Conservation (phyloP, 2,888 invertebrate species). For the Phlogophora meticulosa region DNA sequence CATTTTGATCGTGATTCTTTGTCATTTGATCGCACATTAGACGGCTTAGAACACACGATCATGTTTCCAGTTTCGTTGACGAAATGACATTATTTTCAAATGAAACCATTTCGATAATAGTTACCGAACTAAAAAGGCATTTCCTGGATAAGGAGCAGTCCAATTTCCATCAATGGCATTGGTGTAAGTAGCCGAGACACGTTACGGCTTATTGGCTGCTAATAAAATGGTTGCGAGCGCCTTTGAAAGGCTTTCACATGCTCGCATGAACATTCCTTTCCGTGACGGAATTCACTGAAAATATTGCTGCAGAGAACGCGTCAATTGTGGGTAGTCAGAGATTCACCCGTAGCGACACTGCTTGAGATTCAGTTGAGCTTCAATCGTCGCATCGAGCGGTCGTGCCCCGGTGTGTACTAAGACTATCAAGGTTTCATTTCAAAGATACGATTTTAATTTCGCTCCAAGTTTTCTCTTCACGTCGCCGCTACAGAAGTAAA, state of each 20-base stretch:
- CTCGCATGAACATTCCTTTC: slow-evolving; percentile 71
- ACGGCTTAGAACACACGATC: slow-evolving; percentile 3
- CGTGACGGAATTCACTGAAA: slow-evolving; percentile 74
- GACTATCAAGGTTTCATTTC: slow-evolving; percentile 42
- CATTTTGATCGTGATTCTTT: slow-evolving; percentile 6
- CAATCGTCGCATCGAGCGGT: slow-evolving; percentile 61
- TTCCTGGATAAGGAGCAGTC: slow-evolving; percentile 47
- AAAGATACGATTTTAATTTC: slow-evolving; percentile 47
- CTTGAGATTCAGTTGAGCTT: slow-evolving; percentile 68
- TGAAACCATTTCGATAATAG: slow-evolving; percentile 24
- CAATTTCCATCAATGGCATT: slow-evolving; percentile 60
- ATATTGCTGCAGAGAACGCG: slow-evolving; percentile 65
- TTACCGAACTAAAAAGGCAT: slow-evolving; percentile 37
- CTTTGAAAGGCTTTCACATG: slow-evolving; percentile 73
- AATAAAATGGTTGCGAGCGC: slow-evolving; percentile 75
- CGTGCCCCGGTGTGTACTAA: slow-evolving; percentile 63
- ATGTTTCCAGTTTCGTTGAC: neutral
- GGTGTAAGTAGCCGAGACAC: slow-evolving; percentile 58
- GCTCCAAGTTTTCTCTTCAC: slow-evolving; percentile 35
- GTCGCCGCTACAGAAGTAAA: slow-evolving; percentile 48
- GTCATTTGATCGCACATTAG: slow-evolving; percentile 20
- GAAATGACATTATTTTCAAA: slow-evolving; percentile 16
- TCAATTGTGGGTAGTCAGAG: slow-evolving; percentile 70
- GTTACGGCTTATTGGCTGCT: slow-evolving; percentile 74
- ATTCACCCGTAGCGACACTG: slow-evolving; percentile 54